Base-by-base conservation (phyloP, 1,140 invertebrate species). In the Anadara kagoshimensis region DNA sequence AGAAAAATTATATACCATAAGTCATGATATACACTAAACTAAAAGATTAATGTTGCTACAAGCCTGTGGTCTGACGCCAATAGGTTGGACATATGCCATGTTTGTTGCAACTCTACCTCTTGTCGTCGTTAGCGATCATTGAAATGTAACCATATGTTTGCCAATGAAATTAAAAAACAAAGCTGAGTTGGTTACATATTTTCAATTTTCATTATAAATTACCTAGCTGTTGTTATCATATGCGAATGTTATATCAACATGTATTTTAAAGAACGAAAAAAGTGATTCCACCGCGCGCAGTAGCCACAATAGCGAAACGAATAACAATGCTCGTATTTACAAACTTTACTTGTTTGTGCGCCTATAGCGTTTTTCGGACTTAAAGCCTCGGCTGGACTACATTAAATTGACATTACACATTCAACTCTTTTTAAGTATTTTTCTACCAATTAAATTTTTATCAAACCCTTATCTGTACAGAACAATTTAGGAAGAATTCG, bases 361-460 rank as follows among this genome's bases (percentile, higher is more conserved):
- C 88, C 87, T 49, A 93, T 51, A 76, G 94, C 94, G 5, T 95
- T 96, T 83, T 95, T 95, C 87, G 94, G 94, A 7, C 88, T 96
- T 11, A 96, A 95, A 1, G 95, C 96, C 0, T 81, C 84, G 18
- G 82, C 83, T 1, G 95, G 95, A 0, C 92, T 92, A 74, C 95
- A 95, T 0, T 87, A 97, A 49, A 95, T 97, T 22, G 93, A 94
- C 82, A 93, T 97, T 1, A 94, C 94, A 20, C 87, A 95, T 81
- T 94, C 95, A 97, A 97, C 88, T 95, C 97, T 57, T 88, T 97
- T 5, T 89, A 97, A 11, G 95, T 97, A 0, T 96, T 97, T 82
- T 96, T 97, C 83, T 97, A 97, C 85, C 96, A 96, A 0, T 86
- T 97, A 18, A 97, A 97, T 88, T 94, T 95, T 0, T 96, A 95